phyloP scores from a whole-genome alignment of 2,888 invertebrate species.

The Timandra comae region DNA sequence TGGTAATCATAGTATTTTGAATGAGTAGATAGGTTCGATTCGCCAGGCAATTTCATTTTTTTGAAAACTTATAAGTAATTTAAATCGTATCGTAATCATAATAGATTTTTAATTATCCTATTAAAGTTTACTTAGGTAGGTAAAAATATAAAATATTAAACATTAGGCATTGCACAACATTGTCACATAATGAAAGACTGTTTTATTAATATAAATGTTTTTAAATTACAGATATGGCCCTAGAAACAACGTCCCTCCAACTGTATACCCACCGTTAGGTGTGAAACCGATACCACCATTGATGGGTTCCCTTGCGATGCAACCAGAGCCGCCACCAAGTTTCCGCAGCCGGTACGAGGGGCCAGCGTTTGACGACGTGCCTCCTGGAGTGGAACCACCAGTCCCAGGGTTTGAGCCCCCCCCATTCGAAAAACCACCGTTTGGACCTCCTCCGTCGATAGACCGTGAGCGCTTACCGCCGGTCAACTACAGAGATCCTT shows the following conservation, averaged over 20 bases:
- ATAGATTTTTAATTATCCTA: no score
- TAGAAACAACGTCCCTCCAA: constrained; percentile 50
- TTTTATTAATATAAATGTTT: no score
- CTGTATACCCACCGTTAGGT: constrained; percentile 45
- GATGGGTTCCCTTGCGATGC: constrained; percentile 42
- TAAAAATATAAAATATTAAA: constrained; percentile 1
- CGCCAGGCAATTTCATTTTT: constrained; percentile 32
- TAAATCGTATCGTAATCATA: no score
- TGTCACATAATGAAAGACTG: no score
- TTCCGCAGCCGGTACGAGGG: constrained; percentile 62
- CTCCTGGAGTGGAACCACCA: constrained; percentile 79
- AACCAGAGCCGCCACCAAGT: constrained; percentile 49
- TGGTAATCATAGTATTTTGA: no score
- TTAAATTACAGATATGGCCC: constrained; percentile 62
- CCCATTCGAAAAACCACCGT: constrained; percentile 69
- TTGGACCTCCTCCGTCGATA: constrained; percentile 47
- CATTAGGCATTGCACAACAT: no score
- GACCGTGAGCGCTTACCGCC: constrained; percentile 61
- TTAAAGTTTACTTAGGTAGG: background rate
- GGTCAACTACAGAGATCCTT: constrained; percentile 55
- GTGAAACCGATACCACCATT: constrained; percentile 48
- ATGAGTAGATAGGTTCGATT: constrained; percentile 43
- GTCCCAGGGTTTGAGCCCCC: constrained; percentile 79
- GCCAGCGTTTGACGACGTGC: constrained; percentile 75
- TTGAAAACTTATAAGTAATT: no score